phyloP scores from a whole-genome alignment of 2,888 invertebrate species.

The Oegoconia quadripuncta region DNA sequence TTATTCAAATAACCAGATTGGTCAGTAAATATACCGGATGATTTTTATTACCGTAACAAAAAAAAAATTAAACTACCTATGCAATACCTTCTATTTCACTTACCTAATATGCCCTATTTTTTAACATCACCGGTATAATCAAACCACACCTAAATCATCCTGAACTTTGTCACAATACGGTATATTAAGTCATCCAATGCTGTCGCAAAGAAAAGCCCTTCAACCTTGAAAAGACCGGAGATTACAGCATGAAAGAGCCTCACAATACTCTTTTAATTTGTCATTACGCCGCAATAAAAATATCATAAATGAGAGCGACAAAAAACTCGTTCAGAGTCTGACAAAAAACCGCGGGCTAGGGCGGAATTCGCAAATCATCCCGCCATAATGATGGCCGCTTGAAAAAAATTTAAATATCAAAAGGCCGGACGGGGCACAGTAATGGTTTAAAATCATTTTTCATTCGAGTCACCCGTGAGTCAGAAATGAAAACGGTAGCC shows the following conservation, averaged over 20 bases:
- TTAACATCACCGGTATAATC: too few relatives aligned
- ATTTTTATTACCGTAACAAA: too few relatives aligned
- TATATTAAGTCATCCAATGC: slow-evolving; percentile 47
- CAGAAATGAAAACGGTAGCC: slow-evolving; percentile 76
- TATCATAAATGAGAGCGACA: slow-evolving; percentile 73
- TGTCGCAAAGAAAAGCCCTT: slow-evolving; percentile 43
- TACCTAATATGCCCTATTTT: too few relatives aligned
- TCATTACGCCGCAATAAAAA: slow-evolving; percentile 77
- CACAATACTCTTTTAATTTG: slow-evolving; percentile 77
- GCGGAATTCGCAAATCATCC: slow-evolving; percentile 77
- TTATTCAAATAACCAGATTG: too few relatives aligned
- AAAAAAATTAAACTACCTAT: too few relatives aligned
- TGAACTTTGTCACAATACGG: too few relatives aligned
- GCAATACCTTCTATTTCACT: too few relatives aligned
- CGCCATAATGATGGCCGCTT: slow-evolving; percentile 75
- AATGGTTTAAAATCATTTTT: slow-evolving; percentile 80
- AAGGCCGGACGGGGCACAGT: slow-evolving; percentile 76
- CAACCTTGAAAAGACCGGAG: slow-evolving; percentile 54
- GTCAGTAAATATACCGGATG: too few relatives aligned
- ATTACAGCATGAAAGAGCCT: slow-evolving; percentile 69
- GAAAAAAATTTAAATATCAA: slow-evolving; percentile 80
- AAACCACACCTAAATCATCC: too few relatives aligned
- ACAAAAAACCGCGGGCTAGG: slow-evolving; percentile 74
- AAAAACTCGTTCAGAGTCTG: slow-evolving; percentile 69
- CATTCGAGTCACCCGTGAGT: slow-evolving; percentile 75